Percentiles rank a stretch among this genome's conserved stretches.
Evolutionary conservation across 1,140 invertebrate genomes (phyloP).

Genomic region (Cyphomyrmex costatus): DNA sequence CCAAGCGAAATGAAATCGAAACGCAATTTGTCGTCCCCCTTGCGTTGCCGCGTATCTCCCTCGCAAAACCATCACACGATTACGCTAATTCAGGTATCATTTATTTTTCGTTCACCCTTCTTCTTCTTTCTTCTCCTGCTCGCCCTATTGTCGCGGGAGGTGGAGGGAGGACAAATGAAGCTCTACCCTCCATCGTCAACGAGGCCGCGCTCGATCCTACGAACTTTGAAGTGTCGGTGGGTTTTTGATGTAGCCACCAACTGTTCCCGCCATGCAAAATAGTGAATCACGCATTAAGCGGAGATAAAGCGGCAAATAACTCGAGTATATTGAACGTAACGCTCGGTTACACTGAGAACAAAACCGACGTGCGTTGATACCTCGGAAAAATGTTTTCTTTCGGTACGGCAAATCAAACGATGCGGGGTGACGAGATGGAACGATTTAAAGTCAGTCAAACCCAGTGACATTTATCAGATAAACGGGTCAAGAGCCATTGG

Average conservation of each 20-base stretch:
- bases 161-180: slow-evolving; percentile 67
- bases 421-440: background rate
- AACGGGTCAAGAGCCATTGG: background rate
- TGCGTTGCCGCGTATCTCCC: slow-evolving; percentile 78
- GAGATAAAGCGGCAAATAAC: slow-evolving; percentile 70
- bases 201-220: slow-evolving; percentile 61
- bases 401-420: background rate
- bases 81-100: slow-evolving; percentile 87
- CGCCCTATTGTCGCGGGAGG: slow-evolving; percentile 64
- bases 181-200: slow-evolving; percentile 49
- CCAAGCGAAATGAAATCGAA: slow-evolving; percentile 85
- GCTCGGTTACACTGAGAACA: slow-evolving; percentile 47
- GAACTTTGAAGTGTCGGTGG: slow-evolving; percentile 85
- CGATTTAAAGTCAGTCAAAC: background rate
- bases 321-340: slow-evolving; percentile 60
- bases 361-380: slow-evolving; percentile 26
- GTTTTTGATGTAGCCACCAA: slow-evolving; percentile 87
- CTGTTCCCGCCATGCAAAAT: slow-evolving; percentile 85
- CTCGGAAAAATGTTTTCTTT: slow-evolving; percentile 40
- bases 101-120: slow-evolving; percentile 86
- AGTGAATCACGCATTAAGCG: slow-evolving; percentile 84
- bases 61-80: slow-evolving; percentile 85
- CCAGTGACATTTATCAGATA: background rate
- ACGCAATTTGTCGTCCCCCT: slow-evolving; percentile 84
- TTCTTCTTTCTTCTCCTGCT: slow-evolving; percentile 74